Evolutionary conservation across 2,797 vertebrate species (phyloP).

Genomic region (Amniataba percoides): DNA sequence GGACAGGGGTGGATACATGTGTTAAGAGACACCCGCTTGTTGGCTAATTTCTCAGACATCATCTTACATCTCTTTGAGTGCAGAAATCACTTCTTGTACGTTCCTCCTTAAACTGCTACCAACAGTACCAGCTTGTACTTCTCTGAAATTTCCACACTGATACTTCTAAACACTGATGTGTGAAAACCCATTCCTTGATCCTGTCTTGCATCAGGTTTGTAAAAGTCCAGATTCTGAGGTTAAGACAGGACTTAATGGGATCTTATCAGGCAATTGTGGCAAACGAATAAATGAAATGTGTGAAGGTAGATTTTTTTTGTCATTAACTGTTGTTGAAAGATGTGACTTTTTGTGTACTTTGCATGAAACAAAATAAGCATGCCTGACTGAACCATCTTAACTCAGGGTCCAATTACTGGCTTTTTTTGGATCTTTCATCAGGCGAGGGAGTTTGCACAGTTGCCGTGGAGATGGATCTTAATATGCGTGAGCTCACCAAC

Average conservation of each 20-base stretch:
- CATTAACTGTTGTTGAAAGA: neutral
- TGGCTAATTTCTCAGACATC: slow-evolving; percentile 50
- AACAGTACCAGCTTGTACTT: no score
- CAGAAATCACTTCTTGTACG: slow-evolving; percentile 25
- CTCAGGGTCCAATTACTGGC: neutral
- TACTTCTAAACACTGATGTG: neutral
- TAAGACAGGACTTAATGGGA: neutral
- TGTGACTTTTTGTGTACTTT: neutral
- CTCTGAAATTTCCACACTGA: neutral
- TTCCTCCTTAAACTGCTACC: neutral
- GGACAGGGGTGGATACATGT: slow-evolving; percentile 58
- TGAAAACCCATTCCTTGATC: neutral
- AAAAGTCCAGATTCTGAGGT: neutral
- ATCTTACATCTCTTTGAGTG: slow-evolving; percentile 38
- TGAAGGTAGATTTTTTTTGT: neutral
- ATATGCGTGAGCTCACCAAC: neutral
- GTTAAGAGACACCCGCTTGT: slow-evolving; percentile 46
- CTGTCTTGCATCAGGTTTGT: neutral
- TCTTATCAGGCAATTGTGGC: no score
- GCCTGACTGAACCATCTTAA: neutral
- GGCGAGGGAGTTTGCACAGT: no score
- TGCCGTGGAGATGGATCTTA: neutral
- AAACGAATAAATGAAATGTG: neutral
- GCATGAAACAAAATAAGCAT: neutral
- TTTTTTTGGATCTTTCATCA: neutral